phyloP scores from a whole-genome alignment of 1,140 invertebrate genomes.

The Drosophila jambulina region DNA sequence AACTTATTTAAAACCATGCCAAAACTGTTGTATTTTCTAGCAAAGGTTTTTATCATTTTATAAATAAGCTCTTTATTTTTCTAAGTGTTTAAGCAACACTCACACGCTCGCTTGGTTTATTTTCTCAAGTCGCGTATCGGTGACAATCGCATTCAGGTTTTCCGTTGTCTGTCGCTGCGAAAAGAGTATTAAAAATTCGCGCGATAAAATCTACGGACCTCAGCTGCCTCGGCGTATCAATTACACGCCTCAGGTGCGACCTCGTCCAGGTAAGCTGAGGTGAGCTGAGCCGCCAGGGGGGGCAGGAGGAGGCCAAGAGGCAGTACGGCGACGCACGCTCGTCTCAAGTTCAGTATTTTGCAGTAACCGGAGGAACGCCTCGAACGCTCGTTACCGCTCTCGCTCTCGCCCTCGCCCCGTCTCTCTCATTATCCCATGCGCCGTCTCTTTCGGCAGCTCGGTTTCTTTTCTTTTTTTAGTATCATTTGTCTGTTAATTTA shows the following conservation, averaged over 20 bases:
- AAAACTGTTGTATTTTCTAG: neutral
- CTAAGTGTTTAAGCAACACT: constrained; percentile 10
- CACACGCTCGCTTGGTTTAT: constrained; percentile 54
- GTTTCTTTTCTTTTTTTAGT: constrained; percentile 55
- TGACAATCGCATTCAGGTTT: constrained; percentile 53
- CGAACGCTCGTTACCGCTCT: constrained; percentile 23
- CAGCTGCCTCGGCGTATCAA: constrained; percentile 66
- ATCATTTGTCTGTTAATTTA: constrained; percentile 84
- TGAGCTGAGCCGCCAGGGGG: neutral
- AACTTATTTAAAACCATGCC: neutral
- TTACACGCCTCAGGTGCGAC: constrained; percentile 81
- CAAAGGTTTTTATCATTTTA: too few species aligned
- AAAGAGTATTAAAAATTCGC: constrained; percentile 82
- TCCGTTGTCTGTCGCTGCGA: constrained; percentile 36
- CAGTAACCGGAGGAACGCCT: constrained; percentile 56
- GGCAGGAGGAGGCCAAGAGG: constrained; percentile 2
- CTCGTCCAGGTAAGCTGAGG: constrained; percentile 54
- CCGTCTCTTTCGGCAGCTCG: constrained; percentile 42
- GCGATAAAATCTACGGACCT: constrained; percentile 71
- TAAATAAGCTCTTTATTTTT: too few species aligned
- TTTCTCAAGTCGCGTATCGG: constrained; percentile 29
- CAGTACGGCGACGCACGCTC: constrained; percentile 52
- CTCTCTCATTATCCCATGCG: constrained; percentile 45
- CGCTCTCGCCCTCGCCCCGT: constrained; percentile 17
- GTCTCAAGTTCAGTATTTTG: constrained; percentile 74